Evolutionary conservation across 2,888 invertebrate genomes (phyloP), one percentile per base, ranked within the genome.

Genomic region (Cosmia pyralina): DNA sequence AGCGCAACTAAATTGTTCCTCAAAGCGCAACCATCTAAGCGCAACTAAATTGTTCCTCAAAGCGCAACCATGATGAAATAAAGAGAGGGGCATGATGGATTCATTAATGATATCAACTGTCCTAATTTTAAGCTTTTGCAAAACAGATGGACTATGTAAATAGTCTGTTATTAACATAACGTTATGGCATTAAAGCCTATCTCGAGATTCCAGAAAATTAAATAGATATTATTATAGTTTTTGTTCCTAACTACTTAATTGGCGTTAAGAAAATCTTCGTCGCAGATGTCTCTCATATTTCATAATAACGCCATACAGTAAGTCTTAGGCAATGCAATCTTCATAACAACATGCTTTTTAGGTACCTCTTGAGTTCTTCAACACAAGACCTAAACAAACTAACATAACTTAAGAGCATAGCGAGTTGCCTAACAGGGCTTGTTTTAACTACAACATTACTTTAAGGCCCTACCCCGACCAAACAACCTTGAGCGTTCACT

Each of bases 301-400:
- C 79, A 38, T 28, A 69, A 82, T 50, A 34, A 44, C 15, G 8
- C 28, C 53, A 55, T 19, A 17, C 38, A 28, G 46, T 50, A 15
- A 2, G 8, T 57, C 52, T 65, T 66, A 65, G 57, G 60, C 53
- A 73, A 72, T 0, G 34, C 65, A 62, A 70, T 70, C 8, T 34
- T 66, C 53, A 53, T 22, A 69, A 63, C 65, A 34, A 38, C 63
- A 64, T 59, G 48, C 62, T 44, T 65, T n/a, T n/a, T 19, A 83
- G 46, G 28, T 63, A 57, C 52, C 46, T 64, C 72, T 64, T 46
- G 28, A 66, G 48, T 19, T 57, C 64, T 19, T 53, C n/a, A 28
- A 52, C 48, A 28, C 57, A 55, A 58, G 63, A 55, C 10, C 13
- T 77, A 67, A 76, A 68, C 79, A 67, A 82, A 70, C 60, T 64